A percentile compares a stretch with the other conserved stretches of the same genome.
Conservation (phyloP, 1,140 invertebrate genomes). For the Leguminivora glycinivorella region DNA sequence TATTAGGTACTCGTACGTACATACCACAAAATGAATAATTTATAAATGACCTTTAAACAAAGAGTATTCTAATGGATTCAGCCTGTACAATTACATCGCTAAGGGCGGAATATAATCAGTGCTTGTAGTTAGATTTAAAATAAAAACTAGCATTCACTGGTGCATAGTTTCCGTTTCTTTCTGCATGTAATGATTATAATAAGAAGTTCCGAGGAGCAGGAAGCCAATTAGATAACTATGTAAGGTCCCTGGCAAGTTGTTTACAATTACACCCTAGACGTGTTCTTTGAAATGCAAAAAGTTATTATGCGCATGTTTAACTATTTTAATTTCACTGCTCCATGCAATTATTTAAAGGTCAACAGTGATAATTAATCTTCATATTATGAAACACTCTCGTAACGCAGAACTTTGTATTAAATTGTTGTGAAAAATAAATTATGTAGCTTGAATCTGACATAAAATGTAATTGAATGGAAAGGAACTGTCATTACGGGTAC, state of each 20-base stretch:
- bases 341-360: not conserved
- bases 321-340: not conserved
- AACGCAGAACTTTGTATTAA: not conserved
- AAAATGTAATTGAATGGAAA: constrained; percentile 3
- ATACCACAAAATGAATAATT: constrained; percentile 17
- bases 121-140: constrained; percentile 1
- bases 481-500: constrained; percentile 10
- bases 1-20: not conserved
- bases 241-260: constrained; percentile 1
- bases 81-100: not conserved
- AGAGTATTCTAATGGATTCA: constrained; percentile 4
- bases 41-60: constrained; percentile 23
- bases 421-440: not conserved
- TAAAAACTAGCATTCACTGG: constrained; percentile 17
- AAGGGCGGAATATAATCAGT: constrained; percentile 9
- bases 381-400: not conserved
- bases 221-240: constrained; percentile 21
- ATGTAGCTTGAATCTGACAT: not conserved
- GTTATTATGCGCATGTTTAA: constrained; percentile 16
- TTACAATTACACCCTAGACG: constrained; percentile 6
- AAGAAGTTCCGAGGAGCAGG: constrained; percentile 7
- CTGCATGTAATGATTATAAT: not conserved
- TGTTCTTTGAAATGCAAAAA: constrained; percentile 13
- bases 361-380: not conserved
- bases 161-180: not conserved